phyloP scores from a whole-genome alignment of 1,140 invertebrate species.

The Venustaconcha ellipsiformis region DNA sequence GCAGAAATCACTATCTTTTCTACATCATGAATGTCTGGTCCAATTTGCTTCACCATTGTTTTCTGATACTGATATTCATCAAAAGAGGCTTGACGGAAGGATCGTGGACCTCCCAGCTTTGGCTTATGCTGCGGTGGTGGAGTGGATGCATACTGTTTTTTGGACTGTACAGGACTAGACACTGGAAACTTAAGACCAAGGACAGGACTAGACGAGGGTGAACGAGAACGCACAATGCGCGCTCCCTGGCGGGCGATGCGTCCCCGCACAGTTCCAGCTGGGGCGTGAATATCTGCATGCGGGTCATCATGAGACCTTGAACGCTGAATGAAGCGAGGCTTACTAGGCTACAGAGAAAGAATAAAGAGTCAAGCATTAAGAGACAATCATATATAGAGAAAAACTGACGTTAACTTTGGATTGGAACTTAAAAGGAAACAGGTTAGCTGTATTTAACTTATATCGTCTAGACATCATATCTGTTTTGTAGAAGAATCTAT shows the following conservation, averaged over 20 bases:
- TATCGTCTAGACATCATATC: no score
- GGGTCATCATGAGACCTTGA: constrained; percentile 67
- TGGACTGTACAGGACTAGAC: neutral
- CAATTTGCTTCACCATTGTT: constrained; percentile 8
- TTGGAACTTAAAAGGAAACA: no score
- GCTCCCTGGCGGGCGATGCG: constrained; percentile 59
- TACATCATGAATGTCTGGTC: constrained; percentile 14
- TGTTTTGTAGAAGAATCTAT: no score
- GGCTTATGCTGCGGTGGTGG: constrained; percentile 5
- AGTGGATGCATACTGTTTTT: constrained; percentile 1
- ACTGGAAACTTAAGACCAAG: constrained; percentile 28
- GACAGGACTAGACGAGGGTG: constrained; percentile 51
- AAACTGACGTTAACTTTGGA: no score
- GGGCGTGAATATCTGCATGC: constrained; percentile 47
- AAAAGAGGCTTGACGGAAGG: constrained; percentile 14
- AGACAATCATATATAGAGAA: no score
- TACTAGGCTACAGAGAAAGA: constrained; percentile 44
- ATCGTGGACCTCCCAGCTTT: neutral
- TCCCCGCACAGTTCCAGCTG: constrained; percentile 49
- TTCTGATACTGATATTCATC: constrained; percentile 3
- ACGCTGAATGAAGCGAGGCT: constrained; percentile 61
- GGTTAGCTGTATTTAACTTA: no score
- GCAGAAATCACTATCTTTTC: constrained; percentile 3
- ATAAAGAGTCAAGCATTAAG: neutral
- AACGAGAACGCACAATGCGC: constrained; percentile 46